phyloP scores from a whole-genome alignment of 1,140 invertebrate species.

The Lamellibrachia luymesi region DNA sequence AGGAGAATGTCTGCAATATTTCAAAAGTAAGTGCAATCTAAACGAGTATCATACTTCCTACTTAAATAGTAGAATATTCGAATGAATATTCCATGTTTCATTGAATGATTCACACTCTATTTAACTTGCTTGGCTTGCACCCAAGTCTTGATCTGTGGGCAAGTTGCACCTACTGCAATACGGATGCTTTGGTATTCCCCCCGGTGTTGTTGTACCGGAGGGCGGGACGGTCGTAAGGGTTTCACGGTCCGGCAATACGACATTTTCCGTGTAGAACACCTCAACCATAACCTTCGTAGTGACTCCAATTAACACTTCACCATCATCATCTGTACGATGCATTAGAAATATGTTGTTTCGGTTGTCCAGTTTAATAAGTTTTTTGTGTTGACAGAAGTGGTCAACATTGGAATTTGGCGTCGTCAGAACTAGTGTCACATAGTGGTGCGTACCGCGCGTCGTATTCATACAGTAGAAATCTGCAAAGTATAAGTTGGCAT shows the following conservation, averaged over 20 bases:
- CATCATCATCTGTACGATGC: constrained; percentile 14
- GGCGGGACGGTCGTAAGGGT: neutral
- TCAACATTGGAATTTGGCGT: constrained; percentile 28
- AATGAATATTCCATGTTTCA: neutral
- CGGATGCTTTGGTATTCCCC: neutral
- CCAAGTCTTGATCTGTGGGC: neutral
- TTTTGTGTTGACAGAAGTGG: constrained; percentile 38
- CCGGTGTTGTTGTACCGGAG: neutral
- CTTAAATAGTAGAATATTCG: neutral
- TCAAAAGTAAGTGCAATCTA: neutral
- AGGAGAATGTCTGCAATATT: neutral
- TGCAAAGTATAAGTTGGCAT: constrained; percentile 38
- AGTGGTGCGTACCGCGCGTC: constrained; percentile 31
- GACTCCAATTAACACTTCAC: constrained; percentile 18
- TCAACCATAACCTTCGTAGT: constrained; percentile 27
- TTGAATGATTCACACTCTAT: neutral
- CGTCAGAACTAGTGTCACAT: constrained; percentile 37
- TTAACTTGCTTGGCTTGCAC: neutral
- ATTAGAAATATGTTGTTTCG: constrained; percentile 31
- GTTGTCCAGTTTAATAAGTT: constrained; percentile 28
- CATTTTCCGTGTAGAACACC: constrained; percentile 35
- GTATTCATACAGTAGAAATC: constrained; percentile 36
- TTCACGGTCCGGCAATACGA: constrained; percentile 19
- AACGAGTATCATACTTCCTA: neutral
- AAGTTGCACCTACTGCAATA: neutral